phyloP scores from a whole-genome alignment of 64 coral and sea anemone genomes.

The Anthopleura sola region DNA sequence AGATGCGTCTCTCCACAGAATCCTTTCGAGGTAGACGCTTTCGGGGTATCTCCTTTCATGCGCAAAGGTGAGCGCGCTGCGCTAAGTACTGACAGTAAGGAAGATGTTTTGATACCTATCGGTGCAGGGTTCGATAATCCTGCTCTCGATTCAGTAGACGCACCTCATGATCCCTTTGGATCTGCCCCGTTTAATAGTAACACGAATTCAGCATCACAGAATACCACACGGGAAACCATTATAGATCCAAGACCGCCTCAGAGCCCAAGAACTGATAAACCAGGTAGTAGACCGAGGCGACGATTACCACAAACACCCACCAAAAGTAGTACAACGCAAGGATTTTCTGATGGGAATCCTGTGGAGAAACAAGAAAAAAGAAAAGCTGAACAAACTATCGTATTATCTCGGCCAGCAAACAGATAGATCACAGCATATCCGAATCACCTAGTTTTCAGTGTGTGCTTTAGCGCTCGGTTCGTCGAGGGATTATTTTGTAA shows the following conservation, averaged over 20 bases:
- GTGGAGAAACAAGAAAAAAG: background rate
- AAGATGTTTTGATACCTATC: background rate
- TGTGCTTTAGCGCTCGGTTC: background rate
- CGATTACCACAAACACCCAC: constrained; percentile 51
- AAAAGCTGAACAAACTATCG: background rate
- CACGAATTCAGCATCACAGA: constrained; percentile 11
- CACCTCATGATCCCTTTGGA: constrained; percentile 42
- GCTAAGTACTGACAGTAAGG: background rate
- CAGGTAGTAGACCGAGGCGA: constrained; percentile 23
- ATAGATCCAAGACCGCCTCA: background rate
- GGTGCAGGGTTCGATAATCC: constrained; percentile 35
- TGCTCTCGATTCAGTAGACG: constrained; percentile 37
- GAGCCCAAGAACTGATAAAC: background rate
- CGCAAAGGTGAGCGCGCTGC: constrained; percentile 27
- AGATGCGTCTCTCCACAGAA: constrained; percentile 10
- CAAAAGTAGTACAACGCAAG: background rate
- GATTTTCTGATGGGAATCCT: background rate
- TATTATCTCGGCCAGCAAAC: background rate
- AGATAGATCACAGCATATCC: background rate
- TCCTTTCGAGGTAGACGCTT: constrained; percentile 15
- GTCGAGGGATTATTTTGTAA: background rate
- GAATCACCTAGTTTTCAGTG: background rate
- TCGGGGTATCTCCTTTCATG: background rate
- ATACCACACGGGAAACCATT: background rate
- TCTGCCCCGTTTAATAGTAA: constrained; percentile 46